A percentile compares a stretch with the other conserved stretches of the same genome.
Conservation (phyloP, 2,888 invertebrate genomes). For the Orthonevra nobilis region DNA sequence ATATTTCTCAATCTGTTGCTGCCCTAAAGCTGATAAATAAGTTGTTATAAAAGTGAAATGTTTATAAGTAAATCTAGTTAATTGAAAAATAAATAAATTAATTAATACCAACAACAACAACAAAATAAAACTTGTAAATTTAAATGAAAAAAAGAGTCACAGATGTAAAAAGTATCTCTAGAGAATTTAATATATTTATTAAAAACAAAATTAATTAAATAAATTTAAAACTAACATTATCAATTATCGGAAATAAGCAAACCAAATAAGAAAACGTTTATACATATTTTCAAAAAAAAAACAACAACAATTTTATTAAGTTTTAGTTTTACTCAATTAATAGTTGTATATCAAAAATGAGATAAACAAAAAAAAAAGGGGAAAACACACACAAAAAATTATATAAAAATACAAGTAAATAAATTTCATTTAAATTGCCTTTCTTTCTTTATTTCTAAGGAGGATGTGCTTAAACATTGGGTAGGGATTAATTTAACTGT, state of each 20-base stretch:
- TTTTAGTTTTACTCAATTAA: conserved; percentile 33
- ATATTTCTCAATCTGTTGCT: conserved; percentile 9
- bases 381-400: too few relatives aligned
- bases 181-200: conserved; percentile 63
- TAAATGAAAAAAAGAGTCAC: conserved; percentile 17
- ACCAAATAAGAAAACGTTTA: conserved; percentile 37
- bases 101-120: conserved; percentile 10
- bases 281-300: conserved; percentile 36
- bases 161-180: conserved; percentile 61
- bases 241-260: conserved; percentile 63
- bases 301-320: conserved; percentile 5
- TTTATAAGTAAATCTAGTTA: conserved; percentile 51
- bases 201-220: conserved; percentile 27
- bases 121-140: conserved; percentile 51
- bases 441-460: conserved; percentile 5
- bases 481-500: background rate
- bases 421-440: conserved; percentile 47
- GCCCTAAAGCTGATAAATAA: background rate
- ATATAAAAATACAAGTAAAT: conserved; percentile 55
- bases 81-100: conserved; percentile 11
- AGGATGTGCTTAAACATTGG: conserved; percentile 4
- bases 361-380: too few relatives aligned
- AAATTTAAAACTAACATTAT: conserved; percentile 62
- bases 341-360: conserved; percentile 44
- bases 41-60: conserved; percentile 56